Base-by-base conservation (phyloP, 2,888 invertebrate species). In the Aricia artaxerxes region DNA sequence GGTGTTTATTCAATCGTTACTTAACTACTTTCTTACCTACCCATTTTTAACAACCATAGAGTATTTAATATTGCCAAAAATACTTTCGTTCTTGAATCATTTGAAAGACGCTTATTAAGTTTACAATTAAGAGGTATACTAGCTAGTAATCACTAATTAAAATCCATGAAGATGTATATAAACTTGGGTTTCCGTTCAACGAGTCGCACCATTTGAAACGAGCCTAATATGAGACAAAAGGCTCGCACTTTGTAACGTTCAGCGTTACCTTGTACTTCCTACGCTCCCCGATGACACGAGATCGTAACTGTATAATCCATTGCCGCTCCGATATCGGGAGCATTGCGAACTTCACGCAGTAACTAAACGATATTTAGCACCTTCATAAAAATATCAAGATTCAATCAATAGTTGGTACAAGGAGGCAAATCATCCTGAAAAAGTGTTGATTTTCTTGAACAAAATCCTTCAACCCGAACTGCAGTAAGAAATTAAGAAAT, bases 221-320 rank as follows among this genome's bases (percentile, higher is more conserved):
- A 79, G 81, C 90, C 87, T 87, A 93, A 90, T 89, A 86, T 86
- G 85, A 91, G 92, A 94, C 94, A 94, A 94, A 93, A 94, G 94
- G 90, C 92, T 92, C 92, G 87, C 93, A 93, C 92, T 94, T 93
- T 94, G 93, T 93, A 93, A 91, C 93, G 90, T 93, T 93, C 92
- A 92, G 89, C 90, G 90, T 90, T 88, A 87, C 90, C 90, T 87
- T 84, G 84, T 86, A 90, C 89, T 86, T 85, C 82, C 78, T 82
- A 84, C 85, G 84, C 84, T 84, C 86, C 84, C 82, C 82, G 84
- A 80, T 83, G 81, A 83, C 84, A 81, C 81, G 73, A 83, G 79
- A 82, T 80, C 80, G 77, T 72, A 79, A 81, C 76, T 82, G 77
- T 80, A n/a, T 9, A 24, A 83, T 88, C 83, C 91, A 92, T 86